phyloP scores from a whole-genome alignment of 2,797 vertebrate genomes.

The Florisuga fusca region DNA sequence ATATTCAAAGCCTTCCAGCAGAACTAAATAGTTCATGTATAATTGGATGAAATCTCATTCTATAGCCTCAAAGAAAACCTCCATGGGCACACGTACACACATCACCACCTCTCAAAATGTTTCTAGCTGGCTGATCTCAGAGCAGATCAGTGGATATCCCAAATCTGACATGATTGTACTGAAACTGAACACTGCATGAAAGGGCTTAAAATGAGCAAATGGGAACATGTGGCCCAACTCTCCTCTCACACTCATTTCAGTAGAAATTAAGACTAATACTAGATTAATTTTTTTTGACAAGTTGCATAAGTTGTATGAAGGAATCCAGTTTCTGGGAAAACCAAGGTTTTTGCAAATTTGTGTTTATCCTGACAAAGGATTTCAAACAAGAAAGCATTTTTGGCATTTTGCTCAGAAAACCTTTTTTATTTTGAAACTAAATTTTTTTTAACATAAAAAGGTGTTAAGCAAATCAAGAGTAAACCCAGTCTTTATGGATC shows the following conservation, averaged over 20 bases:
- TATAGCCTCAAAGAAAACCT: not conserved
- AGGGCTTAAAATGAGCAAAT: not conserved
- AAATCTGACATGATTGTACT: conserved; percentile 1
- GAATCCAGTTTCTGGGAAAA: not conserved
- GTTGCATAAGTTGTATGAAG: not conserved
- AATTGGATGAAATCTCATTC: not conserved
- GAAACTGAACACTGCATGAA: conserved; percentile 25
- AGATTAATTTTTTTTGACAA: conserved; percentile 12
- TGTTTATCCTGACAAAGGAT: not conserved
- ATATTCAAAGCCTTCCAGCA: conserved; percentile 59
- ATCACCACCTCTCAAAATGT: not conserved
- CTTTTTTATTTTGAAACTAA: not conserved
- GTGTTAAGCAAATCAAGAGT: not conserved
- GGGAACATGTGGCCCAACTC: not conserved
- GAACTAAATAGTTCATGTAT: conserved; percentile 7
- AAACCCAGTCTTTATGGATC: not conserved
- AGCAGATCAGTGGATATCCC: not conserved
- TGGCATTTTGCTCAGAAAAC: not conserved
- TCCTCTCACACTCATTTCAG: not conserved
- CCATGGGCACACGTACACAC: rapidly evolving
- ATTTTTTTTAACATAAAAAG: not conserved
- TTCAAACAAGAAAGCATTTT: not conserved
- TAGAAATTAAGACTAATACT: conserved; percentile 2
- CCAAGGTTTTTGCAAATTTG: not conserved
- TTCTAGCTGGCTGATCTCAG: not conserved